These are phyloP conservation scores for Ceramica pisi DNA, from an alignment of 2,888 invertebrate species.

Conservation along the genomic window DNA sequence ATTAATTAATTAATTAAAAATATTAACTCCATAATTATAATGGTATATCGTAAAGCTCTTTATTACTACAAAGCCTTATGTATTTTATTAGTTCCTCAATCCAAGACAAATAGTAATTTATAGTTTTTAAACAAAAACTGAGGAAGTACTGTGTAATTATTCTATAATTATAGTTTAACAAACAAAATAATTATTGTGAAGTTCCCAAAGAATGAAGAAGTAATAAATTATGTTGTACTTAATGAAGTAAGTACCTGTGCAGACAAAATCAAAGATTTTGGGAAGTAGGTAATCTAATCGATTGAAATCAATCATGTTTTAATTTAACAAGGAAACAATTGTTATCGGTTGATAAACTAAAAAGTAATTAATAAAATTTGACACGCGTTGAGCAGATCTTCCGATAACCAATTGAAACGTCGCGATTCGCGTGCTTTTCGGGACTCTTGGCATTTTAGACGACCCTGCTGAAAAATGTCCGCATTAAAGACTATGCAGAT, in stretches of 20 bases:
- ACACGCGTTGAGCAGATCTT: neutral
- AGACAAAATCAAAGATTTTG: neutral
- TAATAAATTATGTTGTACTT: neutral
- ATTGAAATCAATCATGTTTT: neutral
- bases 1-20: conserved; percentile 35
- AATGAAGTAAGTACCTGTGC: neutral
- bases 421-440: neutral
- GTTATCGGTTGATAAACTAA: neutral
- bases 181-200: neutral
- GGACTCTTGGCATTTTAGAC: neutral
- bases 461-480: conserved; percentile 14
- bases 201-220: neutral
- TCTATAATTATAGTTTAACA: conserved; percentile 1
- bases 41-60: conserved; percentile 28
- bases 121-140: conserved; percentile 35
- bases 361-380: conserved; percentile 14
- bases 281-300: neutral
- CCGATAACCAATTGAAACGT: neutral
- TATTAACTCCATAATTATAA: conserved; percentile 15
- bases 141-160: conserved; percentile 15
- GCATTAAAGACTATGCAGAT: conserved; percentile 21
- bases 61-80: conserved; percentile 15
- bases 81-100: conserved; percentile 45
- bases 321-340: conserved; percentile 17
- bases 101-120: conserved; percentile 19